A percentile compares a stretch with the other conserved stretches of the same genome.
Evolutionary conservation across 2,113 vertebrate species (phyloP).

Genomic region (Chaetura pelagica): DNA sequence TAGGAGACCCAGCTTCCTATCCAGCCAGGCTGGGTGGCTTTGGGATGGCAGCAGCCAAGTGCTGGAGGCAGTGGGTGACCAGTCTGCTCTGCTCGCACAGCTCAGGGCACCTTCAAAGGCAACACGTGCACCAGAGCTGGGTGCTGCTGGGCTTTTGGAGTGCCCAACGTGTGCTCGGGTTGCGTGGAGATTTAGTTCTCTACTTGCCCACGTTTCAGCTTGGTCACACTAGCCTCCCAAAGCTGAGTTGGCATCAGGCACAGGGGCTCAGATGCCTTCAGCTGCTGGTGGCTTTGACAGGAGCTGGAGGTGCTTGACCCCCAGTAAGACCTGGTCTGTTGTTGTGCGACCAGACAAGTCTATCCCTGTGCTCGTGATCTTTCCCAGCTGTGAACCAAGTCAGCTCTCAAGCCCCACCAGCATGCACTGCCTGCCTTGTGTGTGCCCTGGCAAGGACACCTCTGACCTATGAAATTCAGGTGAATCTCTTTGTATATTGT

Average conservation of each 20-base stretch:
- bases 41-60: fast-evolving
- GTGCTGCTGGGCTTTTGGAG: neutral
- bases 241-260: neutral
- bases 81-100: neutral
- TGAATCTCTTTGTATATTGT: conserved; percentile 71
- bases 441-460: conserved; percentile 25
- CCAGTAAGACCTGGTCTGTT: neutral
- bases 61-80: neutral
- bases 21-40: neutral
- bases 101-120: neutral
- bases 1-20: neutral
- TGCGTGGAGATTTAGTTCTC: neutral
- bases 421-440: conserved; percentile 36
- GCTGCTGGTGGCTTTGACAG: neutral
- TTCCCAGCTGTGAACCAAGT: neutral
- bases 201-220: fast-evolving
- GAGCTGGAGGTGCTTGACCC: neutral
- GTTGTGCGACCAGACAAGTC: neutral
- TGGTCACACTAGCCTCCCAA: neutral
- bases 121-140: neutral
- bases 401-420: neutral
- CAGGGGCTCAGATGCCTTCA: neutral
- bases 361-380: neutral
- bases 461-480: conserved; percentile 59
- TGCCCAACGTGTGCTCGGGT: fast-evolving